A percentile compares a stretch with the other conserved stretches of the same genome.
phyloP scores from a whole-genome alignment of 1,140 invertebrate genomes.

The Hypothenemus hampei region DNA sequence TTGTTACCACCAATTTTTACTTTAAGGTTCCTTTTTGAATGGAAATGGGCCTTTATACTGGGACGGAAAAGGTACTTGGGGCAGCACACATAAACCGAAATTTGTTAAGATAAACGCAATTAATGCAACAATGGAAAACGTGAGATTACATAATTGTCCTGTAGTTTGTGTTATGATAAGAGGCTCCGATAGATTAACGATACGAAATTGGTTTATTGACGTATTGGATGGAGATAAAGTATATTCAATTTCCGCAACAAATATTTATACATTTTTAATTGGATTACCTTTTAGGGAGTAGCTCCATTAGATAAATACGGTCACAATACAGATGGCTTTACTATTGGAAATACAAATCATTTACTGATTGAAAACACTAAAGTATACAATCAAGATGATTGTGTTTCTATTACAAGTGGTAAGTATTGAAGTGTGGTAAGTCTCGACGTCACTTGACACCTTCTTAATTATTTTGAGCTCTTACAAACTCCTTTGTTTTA shows the following conservation, averaged over 20 bases:
- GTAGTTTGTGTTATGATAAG: conserved; percentile 1
- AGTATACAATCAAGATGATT: conserved; percentile 19
- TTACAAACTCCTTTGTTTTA: no score
- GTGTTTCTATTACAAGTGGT: conserved; percentile 6
- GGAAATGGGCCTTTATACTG: conserved; percentile 1
- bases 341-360: neutral
- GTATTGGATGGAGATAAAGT: conserved; percentile 9
- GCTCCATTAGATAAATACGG: neutral
- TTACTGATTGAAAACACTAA: neutral
- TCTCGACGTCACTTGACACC: no score
- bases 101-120: neutral
- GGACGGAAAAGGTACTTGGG: conserved; percentile 5
- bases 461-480: no score
- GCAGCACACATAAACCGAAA: conserved; percentile 1
- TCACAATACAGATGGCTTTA: conserved; percentile 18
- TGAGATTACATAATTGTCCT: conserved; percentile 2
- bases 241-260: neutral
- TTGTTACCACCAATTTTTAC: neutral
- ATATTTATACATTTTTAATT: neutral
- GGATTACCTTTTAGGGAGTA: neutral
- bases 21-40: conserved; percentile 1
- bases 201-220: conserved; percentile 1
- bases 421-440: no score
- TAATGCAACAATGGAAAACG: conserved; percentile 1
- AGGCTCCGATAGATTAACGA: neutral